Evolutionary conservation across 2,888 invertebrate genomes (phyloP).

Genomic region (Teinopalpus imperialis): DNA sequence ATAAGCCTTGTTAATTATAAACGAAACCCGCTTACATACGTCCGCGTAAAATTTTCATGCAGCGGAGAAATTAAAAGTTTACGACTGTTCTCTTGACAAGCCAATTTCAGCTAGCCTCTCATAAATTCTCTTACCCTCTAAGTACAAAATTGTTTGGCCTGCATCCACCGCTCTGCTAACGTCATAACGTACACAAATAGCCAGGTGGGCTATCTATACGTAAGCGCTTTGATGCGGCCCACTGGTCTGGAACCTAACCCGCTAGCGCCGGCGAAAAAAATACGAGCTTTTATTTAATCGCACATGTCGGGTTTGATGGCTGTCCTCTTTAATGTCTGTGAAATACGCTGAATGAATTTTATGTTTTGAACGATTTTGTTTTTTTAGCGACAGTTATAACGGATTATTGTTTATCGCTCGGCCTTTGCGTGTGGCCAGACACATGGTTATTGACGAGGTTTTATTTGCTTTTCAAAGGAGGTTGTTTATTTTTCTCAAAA

Average conservation of each 20-base stretch:
- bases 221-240: conserved; percentile 39
- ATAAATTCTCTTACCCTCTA: conserved; percentile 1
- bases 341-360: conserved; percentile 11
- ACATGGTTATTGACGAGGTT: conserved; percentile 1
- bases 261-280: conserved; percentile 32
- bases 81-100: not conserved
- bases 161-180: conserved; percentile 10
- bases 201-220: conserved; percentile 23
- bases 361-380: conserved; percentile 15
- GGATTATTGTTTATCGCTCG: conserved; percentile 4
- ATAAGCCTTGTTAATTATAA: not conserved
- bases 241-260: conserved; percentile 35
- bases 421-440: conserved; percentile 2
- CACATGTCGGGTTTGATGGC: conserved; percentile 4
- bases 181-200: conserved; percentile 25
- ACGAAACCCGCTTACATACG: not conserved
- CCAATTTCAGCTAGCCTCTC: conserved; percentile 10
- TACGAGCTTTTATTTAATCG: conserved; percentile 21
- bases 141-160: conserved; percentile 18
- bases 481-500: not conserved
- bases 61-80: conserved; percentile 15
- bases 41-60: conserved; percentile 3
- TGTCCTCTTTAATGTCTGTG: conserved; percentile 17
- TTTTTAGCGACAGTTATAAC: conserved; percentile 2
- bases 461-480: not conserved